Evolutionary conservation across 2,888 invertebrate species (phyloP), one percentile per base, ranked within the genome.

Genomic region (Athripsodes cinereus): DNA sequence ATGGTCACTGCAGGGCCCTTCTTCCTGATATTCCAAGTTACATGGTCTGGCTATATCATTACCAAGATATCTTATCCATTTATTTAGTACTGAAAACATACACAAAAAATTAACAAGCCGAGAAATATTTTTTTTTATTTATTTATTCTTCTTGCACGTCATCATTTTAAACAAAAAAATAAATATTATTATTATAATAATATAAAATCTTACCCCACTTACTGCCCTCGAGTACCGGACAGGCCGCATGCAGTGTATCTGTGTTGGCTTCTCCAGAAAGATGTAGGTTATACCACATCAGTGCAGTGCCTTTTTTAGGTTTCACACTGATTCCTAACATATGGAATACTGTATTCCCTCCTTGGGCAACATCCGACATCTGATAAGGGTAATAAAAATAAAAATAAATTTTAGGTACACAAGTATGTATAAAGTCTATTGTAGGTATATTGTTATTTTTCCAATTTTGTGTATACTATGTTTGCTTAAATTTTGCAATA

Each of bases 341-440:
- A 0, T 97, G 94, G 74, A 98, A 99, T 19, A 97, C 98, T 0
- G 98, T 99, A 3, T 96, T 96, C 18, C 98, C 98, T 2, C 99
- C 99, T 71, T 94, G 95, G 55, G 90, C 86, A 26, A 98, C 97
- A 69, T 97, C 95, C 64, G 91, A 22, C 50, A 50, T 26, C 50
- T 50, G n/a, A n/a, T n/a, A n/a, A n/a, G n/a, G n/a, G n/a, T n/a
- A n/a, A n/a, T n/a, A n/a, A n/a, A n/a, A n/a, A n/a, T 3, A 50
- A 21, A 48, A 48, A n/a, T 6, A 5, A 16, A 6, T 6, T 6
- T 44, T 44, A 6, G n/a, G n/a, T n/a, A n/a, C n/a, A n/a, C n/a
- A n/a, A n/a, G n/a, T n/a, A n/a, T n/a, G n/a, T n/a, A n/a, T n/a
- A n/a, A n/a, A n/a, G n/a, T n/a, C n/a, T n/a, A n/a, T n/a, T n/a